Evolutionary conservation across 2,888 invertebrate genomes (phyloP), one percentile per base, ranked within the genome.

Genomic region (Halocaridina rubra): DNA sequence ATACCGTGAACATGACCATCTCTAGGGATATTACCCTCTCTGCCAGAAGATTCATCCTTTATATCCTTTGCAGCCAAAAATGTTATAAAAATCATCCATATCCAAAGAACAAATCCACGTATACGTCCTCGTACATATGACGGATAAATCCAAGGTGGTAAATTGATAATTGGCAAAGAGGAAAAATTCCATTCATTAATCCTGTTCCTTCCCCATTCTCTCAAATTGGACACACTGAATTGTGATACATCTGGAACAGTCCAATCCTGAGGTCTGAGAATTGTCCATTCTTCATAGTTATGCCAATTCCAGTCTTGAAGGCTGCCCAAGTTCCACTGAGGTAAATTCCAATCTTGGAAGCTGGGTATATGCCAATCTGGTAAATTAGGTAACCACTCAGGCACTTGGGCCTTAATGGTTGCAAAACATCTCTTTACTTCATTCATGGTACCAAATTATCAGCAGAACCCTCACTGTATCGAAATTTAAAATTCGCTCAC

Each of bases 81-180:
- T 16, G 82, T 72, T 13, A 82, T 82, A 46, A 82, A 82, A 29
- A 78, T 19, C 5, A 82, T 7, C 82, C 82, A 82, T n/a, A 82
- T 57, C 77, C 78, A 77, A 13, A 82, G 29, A n/a, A 82, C 27
- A 8, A 33, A 10, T 13, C 39, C 82, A 22, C 61, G 33, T 22
- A 72, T 72, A 2, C 78, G 78, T 16, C 57, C 22, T 10, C 78
- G 82, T 72, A 74, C 74, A 46, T 59, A 72, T 0, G 82, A 82
- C 1, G 82, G 82, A 19, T 71, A 78, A 10, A 82, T 8, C 82
- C 82, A 82, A 0, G 59, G 33, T 2, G 82, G 82, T 13, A 82
- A 4, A 4, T 71, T 0, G n/a, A 33, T 16, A 0, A 13, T 67
- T 29, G 71, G 29, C 16, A 77, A 39, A 16, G 33, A 59, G 24